Percentiles rank a stretch among this genome's conserved stretches.
phyloP scores from a whole-genome alignment of 2,888 invertebrate genomes.

The Carpatolechia fugitivella region DNA sequence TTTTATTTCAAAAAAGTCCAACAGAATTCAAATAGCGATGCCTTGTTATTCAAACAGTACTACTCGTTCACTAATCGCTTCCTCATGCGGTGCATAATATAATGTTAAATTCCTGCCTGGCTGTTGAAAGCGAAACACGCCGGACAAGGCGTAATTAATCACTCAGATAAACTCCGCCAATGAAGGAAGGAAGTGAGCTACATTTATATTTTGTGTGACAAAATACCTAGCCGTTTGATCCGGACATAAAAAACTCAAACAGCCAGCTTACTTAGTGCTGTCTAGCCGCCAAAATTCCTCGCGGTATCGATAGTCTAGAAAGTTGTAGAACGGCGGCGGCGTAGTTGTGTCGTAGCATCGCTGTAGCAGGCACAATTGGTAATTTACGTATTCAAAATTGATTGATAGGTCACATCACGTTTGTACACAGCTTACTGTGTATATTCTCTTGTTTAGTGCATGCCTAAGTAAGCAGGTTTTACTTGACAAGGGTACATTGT shows the following conservation, averaged over 20 bases:
- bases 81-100: slow-evolving; percentile 16
- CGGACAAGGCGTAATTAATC: slow-evolving; percentile 66
- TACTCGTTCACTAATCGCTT: slow-evolving; percentile 8
- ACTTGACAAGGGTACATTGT: too few relatives aligned
- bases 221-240: slow-evolving; percentile 77
- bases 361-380: too few relatives aligned
- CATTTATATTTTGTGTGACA: slow-evolving; percentile 79
- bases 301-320: too few relatives aligned
- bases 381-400: too few relatives aligned
- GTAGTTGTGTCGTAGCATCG: too few relatives aligned
- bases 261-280: slow-evolving; percentile 47
- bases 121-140: slow-evolving; percentile 49
- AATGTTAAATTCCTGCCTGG: slow-evolving; percentile 33
- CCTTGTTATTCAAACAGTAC: not conserved
- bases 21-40: not conserved
- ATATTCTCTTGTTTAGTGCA: too few relatives aligned
- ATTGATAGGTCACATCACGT: too few relatives aligned
- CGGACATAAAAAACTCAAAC: slow-evolving; percentile 77
- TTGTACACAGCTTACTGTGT: too few relatives aligned
- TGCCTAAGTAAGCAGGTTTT: too few relatives aligned
- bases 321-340: too few relatives aligned
- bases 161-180: slow-evolving; percentile 73
- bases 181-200: slow-evolving; percentile 76
- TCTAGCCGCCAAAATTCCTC: slow-evolving; percentile 9
- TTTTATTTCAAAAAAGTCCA: not conserved